A percentile compares a stretch with the other conserved stretches of the same genome.
Conservation (phyloP, 1,140 invertebrate genomes). For the Hypsibius dujardini region DNA sequence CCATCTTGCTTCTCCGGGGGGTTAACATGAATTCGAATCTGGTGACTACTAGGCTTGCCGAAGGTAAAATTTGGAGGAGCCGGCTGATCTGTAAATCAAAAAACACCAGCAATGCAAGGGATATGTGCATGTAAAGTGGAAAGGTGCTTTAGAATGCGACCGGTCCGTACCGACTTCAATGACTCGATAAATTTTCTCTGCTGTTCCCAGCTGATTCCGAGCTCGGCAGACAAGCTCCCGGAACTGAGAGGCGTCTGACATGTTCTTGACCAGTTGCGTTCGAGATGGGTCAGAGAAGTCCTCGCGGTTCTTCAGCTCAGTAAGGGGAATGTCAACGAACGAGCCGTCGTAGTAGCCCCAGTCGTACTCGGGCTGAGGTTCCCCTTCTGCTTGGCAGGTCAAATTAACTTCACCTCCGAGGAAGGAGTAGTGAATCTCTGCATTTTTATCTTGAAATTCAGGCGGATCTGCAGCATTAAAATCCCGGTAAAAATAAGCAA, state of each 20-base stretch:
- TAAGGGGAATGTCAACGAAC: constrained; percentile 23
- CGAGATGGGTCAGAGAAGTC: constrained; percentile 24
- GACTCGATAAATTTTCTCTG: constrained; percentile 29
- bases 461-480: constrained; percentile 35
- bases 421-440: constrained; percentile 28
- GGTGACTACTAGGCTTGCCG: not conserved
- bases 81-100: constrained; percentile 1
- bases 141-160: no score
- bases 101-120: not conserved
- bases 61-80: not conserved
- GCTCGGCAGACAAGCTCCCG: constrained; percentile 40
- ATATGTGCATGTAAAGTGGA: no score
- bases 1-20: not conserved
- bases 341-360: constrained; percentile 32
- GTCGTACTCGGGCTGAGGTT: constrained; percentile 39
- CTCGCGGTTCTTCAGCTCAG: constrained; percentile 22
- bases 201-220: constrained; percentile 36
- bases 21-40: not conserved
- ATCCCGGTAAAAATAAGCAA: constrained; percentile 17
- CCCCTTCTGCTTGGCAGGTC: constrained; percentile 39
- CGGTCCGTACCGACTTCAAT: constrained; percentile 18
- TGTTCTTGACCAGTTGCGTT: constrained; percentile 22
- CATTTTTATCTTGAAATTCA: constrained; percentile 27
- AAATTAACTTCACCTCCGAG: constrained; percentile 38
- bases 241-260: constrained; percentile 34